phyloP scores from a whole-genome alignment of 2,113 vertebrate genomes.

The Argyrosomus japonicus region DNA sequence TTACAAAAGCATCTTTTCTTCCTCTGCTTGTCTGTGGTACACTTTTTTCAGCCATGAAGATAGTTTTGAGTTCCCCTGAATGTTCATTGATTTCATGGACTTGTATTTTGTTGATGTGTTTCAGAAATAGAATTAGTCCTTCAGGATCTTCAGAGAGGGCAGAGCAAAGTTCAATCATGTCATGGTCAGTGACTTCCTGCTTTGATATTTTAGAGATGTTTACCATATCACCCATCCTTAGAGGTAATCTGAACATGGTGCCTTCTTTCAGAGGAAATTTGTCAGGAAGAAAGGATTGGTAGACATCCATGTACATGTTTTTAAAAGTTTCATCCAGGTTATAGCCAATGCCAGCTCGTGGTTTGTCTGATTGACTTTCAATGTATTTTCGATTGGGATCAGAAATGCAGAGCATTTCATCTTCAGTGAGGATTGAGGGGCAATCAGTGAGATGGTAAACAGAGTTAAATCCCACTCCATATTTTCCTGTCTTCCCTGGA shows the following conservation, averaged over 20 bases:
- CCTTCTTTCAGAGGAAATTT: slow-evolving; percentile 82
- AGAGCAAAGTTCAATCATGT: slow-evolving; percentile 71
- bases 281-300: slow-evolving; percentile 86
- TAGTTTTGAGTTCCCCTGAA: slow-evolving; percentile 35
- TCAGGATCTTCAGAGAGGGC: slow-evolving; percentile 81
- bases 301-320: slow-evolving; percentile 83
- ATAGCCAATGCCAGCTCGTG: slow-evolving; percentile 82
- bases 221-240: slow-evolving; percentile 80
- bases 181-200: slow-evolving; percentile 62
- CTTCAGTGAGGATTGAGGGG: slow-evolving; percentile 87
- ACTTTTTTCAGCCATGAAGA: slow-evolving; percentile 76
- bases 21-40: slow-evolving; percentile 37
- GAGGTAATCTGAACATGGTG: slow-evolving; percentile 88
- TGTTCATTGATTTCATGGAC: slow-evolving; percentile 80
- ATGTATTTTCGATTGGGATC: slow-evolving; percentile 85
- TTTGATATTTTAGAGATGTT: slow-evolving; percentile 79
- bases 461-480: slow-evolving; percentile 89
- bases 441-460: slow-evolving; percentile 90
- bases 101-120: slow-evolving; percentile 81
- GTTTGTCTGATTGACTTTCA: slow-evolving; percentile 61
- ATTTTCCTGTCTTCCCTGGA: slow-evolving; percentile 86
- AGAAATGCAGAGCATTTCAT: slow-evolving; percentile 85
- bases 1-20: slow-evolving; percentile 70
- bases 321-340: slow-evolving; percentile 78
- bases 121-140: slow-evolving; percentile 86